Evolutionary conservation across 1,140 invertebrate genomes (phyloP), one percentile per base, ranked within the genome.

Genomic region (Drosophila equinoxialis): DNA sequence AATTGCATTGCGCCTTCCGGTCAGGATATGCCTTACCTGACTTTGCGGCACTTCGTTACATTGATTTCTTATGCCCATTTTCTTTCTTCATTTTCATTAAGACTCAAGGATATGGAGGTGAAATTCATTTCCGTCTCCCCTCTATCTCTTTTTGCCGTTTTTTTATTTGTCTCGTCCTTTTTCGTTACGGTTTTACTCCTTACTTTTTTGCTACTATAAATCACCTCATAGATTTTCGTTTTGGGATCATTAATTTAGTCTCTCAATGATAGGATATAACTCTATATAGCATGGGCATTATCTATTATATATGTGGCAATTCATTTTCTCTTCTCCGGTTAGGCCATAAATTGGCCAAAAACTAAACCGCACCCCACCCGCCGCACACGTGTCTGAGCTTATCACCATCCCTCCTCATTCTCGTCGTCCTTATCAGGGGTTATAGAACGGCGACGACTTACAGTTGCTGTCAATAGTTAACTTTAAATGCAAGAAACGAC

Each of bases 201-300:
- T 30, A 30, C 6, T 30, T 30, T 26, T 30, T 30, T 30, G 30
- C 5, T 30, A 41, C 51, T 51, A 86, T 86, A 86, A 86, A 86
- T 86, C 72, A 71, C n/a, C n/a, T 51, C 17, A 23, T 23, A 20
- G 45, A 51, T 51, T 51, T 51, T 51, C 45, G 45, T 69, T 62
- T 30, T n/a, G 71, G 30, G 55, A 82, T 87, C 82, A 86, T 87
- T 77, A 82, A 86, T 86, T 87, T 87, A 74, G 65, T 58, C 57
- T 54, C 55, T 71, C 67, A 41, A 68, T 68, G 79, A 73, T 66
- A 57, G 74, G 17, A 33, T 39, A 68, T 54, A 33, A 39, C 55
- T 70, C 35, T 37, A 11, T 6, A 54, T 20, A 54, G 60, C 4
- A 13, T 33, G 59, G n/a, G 26, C 57, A 41, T 51, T 51, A 33